Evolutionary conservation across 2,113 vertebrate species (phyloP).

Genomic region (Calyptommatus sinebrachiatus): DNA sequence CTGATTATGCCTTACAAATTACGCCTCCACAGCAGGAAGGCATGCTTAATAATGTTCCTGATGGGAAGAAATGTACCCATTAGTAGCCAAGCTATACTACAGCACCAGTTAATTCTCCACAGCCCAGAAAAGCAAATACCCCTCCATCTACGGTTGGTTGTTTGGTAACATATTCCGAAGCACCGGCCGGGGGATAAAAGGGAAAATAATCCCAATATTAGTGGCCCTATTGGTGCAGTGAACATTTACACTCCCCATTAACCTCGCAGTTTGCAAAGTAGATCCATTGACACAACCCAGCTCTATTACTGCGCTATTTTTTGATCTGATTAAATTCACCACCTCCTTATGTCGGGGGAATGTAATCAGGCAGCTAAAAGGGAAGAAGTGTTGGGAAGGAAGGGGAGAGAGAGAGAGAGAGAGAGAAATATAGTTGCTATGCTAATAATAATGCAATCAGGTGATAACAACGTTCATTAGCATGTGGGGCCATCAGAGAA

Average conservation of each 20-base stretch:
- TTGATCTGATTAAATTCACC: slow-evolving; percentile 31
- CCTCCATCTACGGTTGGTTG: not conserved
- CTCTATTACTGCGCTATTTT: slow-evolving; percentile 5
- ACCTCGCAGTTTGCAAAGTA: not conserved
- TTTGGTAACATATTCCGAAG: not conserved
- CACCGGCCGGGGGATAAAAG: not conserved
- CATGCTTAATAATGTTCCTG: not conserved
- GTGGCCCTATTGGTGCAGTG: not conserved
- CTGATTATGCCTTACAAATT: not conserved
- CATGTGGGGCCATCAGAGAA: not conserved
- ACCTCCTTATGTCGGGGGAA: slow-evolving; percentile 5
- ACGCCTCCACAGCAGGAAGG: not conserved
- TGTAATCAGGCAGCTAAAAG: slow-evolving; percentile 36
- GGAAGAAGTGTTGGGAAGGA: not conserved
- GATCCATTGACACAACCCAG: not conserved
- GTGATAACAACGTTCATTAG: not conserved
- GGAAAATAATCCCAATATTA: slow-evolving; percentile 8
- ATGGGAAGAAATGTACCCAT: not conserved
- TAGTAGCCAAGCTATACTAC: not conserved
- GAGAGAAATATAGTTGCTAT: not conserved
- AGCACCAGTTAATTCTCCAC: not conserved
- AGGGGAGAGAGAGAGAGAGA: no score
- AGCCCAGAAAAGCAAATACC: not conserved
- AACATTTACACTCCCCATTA: slow-evolving; percentile 15
- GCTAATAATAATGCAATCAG: slow-evolving; percentile 8